These are phyloP conservation scores for Clitarchus hookeri DNA, from an alignment of 2,888 invertebrate genomes.

Conservation along the genomic window DNA sequence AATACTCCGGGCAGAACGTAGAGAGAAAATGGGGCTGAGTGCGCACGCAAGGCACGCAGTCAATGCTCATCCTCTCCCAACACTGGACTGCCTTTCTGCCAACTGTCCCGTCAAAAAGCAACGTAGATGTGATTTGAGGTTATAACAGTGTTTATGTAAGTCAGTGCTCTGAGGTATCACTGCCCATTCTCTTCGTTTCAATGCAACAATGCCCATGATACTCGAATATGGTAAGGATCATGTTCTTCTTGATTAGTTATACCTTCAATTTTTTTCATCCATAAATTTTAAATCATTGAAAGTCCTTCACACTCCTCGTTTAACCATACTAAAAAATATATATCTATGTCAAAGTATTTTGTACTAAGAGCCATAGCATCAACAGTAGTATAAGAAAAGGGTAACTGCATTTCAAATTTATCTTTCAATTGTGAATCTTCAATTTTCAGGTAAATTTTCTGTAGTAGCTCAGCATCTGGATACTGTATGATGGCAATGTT, in stretches of 20 bases:
- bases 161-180: too few relatives aligned
- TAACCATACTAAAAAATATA: slow-evolving; percentile 4
- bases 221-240: neutral
- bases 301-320: neutral
- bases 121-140: too few relatives aligned
- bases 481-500: slow-evolving; percentile 15
- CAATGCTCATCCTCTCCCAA: too few relatives aligned
- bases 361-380: neutral
- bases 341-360: neutral
- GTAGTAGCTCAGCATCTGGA: slow-evolving; percentile 12
- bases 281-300: neutral
- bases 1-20: too few relatives aligned
- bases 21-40: too few relatives aligned
- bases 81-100: too few relatives aligned
- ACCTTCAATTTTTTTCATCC: neutral
- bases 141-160: too few relatives aligned
- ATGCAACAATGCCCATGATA: neutral
- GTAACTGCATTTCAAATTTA: neutral
- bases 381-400: neutral
- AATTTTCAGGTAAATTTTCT: neutral
- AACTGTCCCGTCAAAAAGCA: too few relatives aligned
- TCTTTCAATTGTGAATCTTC: slow-evolving; percentile 10
- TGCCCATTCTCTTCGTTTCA: too few relatives aligned
- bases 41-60: too few relatives aligned
- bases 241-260: neutral